Evolutionary conservation across 2,888 invertebrate genomes (phyloP).

Genomic region (Ditula angustiorana): DNA sequence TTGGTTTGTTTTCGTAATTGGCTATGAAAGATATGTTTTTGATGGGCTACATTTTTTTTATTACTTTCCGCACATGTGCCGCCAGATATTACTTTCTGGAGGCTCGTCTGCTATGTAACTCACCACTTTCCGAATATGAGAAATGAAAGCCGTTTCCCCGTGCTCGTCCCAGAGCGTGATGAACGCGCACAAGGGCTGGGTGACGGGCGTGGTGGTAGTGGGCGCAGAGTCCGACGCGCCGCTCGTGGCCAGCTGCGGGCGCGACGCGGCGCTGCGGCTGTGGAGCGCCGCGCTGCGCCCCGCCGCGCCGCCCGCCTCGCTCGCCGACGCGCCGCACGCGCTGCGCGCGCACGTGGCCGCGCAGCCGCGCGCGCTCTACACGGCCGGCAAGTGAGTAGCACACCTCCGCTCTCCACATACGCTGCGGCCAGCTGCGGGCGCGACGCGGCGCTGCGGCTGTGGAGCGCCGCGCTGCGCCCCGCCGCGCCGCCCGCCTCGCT

Average conservation of each 20-base stretch:
- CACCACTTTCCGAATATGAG: too few relatives aligned
- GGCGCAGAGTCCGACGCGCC: slow-evolving; percentile 54
- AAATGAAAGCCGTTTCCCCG: too few relatives aligned
- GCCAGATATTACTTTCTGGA: too few relatives aligned
- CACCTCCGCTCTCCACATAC: background rate
- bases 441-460: slow-evolving; percentile 90
- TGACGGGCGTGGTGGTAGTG: slow-evolving; percentile 87
- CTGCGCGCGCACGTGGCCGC: slow-evolving; percentile 87
- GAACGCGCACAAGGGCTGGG: slow-evolving; percentile 95
- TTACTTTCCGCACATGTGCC: too few relatives aligned
- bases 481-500: slow-evolving; percentile 70
- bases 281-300: slow-evolving; percentile 90
- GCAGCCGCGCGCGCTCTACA: slow-evolving; percentile 84
- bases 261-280: slow-evolving; percentile 90
- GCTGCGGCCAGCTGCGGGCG: slow-evolving; percentile 92
- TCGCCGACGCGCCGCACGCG: slow-evolving; percentile 87
- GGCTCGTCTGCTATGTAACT: too few relatives aligned
- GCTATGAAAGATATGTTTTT: too few relatives aligned
- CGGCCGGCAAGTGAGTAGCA: slow-evolving; percentile 91
- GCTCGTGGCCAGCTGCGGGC: slow-evolving; percentile 90
- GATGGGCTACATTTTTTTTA: too few relatives aligned
- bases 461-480: slow-evolving; percentile 89
- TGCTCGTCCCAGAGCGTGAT: slow-evolving; percentile 81
- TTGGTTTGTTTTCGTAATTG: too few relatives aligned
- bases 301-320: slow-evolving; percentile 67